Evolutionary conservation across 2,888 invertebrate genomes (phyloP).

Genomic region (Trachelus stipa): DNA sequence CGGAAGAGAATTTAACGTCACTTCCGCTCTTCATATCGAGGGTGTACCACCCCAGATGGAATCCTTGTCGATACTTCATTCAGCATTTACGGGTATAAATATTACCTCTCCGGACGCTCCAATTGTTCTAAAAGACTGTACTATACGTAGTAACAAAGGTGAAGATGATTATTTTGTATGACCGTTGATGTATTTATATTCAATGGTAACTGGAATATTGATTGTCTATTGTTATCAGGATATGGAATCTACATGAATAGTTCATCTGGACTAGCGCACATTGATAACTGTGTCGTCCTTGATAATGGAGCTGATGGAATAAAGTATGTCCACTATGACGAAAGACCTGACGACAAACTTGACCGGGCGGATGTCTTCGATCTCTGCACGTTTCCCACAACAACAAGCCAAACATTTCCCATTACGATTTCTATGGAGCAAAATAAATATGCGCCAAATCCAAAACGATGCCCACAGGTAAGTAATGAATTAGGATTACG

Average conservation of each 20-base stretch:
- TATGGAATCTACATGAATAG: constrained; percentile 92
- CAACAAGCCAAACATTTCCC: constrained; percentile 88
- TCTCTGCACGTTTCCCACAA: constrained; percentile 86
- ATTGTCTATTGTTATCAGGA: constrained; percentile 68
- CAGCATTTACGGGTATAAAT: constrained; percentile 94
- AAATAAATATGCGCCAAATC: constrained; percentile 76
- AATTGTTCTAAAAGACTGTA: constrained; percentile 83
- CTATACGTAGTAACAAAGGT: constrained; percentile 83
- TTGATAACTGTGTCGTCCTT: constrained; percentile 82
- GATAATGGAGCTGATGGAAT: constrained; percentile 93
- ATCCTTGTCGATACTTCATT: constrained; percentile 84
- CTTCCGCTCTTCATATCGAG: constrained; percentile 87
- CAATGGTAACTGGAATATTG: background rate
- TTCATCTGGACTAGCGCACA: constrained; percentile 82
- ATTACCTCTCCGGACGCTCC: constrained; percentile 87
- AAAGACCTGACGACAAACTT: constrained; percentile 79
- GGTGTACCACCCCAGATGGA: constrained; percentile 92
- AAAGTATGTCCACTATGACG: constrained; percentile 86
- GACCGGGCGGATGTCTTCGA: constrained; percentile 84
- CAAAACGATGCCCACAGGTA: constrained; percentile 80
- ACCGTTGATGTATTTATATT: background rate
- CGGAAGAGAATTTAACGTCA: constrained; percentile 81
- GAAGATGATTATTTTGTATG: constrained; percentile 33
- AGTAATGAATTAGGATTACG: constrained; percentile 14
- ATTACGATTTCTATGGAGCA: constrained; percentile 86